Conservation (phyloP, 2,888 invertebrate species). For the Timema cristinae region DNA sequence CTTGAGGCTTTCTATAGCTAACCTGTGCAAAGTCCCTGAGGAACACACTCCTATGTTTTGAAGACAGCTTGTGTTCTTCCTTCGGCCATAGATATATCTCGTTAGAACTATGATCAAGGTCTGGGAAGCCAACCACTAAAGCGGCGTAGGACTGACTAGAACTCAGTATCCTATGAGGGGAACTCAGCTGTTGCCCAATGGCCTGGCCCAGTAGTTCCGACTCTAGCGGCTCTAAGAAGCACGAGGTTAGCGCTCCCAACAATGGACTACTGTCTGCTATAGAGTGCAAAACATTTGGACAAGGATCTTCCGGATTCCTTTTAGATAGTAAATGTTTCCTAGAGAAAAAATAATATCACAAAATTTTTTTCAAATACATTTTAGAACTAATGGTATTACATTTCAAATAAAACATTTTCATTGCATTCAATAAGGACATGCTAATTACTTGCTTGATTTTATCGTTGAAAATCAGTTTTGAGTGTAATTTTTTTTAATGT, state of each 20-base stretch:
- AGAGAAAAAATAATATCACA: constrained; percentile 12
- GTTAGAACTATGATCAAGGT: constrained; percentile 42
- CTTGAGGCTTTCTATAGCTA: too few species aligned
- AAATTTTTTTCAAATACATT: constrained; percentile 17
- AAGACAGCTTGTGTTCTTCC: constrained; percentile 25
- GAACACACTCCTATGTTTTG: neutral
- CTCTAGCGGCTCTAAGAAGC: constrained; percentile 32
- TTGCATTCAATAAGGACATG: too few species aligned
- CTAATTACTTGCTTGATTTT: too few species aligned
- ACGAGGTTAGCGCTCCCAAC: constrained; percentile 22
- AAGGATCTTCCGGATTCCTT: constrained; percentile 34
- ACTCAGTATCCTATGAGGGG: constrained; percentile 48
- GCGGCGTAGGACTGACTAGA: constrained; percentile 45
- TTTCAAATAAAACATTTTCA: too few species aligned
- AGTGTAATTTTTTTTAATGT: too few species aligned
- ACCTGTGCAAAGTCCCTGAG: neutral
- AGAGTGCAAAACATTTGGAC: constrained; percentile 41
- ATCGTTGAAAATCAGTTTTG: too few species aligned
- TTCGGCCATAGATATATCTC: constrained; percentile 44
- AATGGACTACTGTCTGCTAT: constrained; percentile 34
- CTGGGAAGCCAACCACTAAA: constrained; percentile 50
- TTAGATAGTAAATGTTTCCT: constrained; percentile 34
- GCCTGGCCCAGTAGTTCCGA: constrained; percentile 42
- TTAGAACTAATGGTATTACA: neutral
- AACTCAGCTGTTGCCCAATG: constrained; percentile 44